Conservation (phyloP, 2,888 invertebrate species). For the Argyresthia albistria region DNA sequence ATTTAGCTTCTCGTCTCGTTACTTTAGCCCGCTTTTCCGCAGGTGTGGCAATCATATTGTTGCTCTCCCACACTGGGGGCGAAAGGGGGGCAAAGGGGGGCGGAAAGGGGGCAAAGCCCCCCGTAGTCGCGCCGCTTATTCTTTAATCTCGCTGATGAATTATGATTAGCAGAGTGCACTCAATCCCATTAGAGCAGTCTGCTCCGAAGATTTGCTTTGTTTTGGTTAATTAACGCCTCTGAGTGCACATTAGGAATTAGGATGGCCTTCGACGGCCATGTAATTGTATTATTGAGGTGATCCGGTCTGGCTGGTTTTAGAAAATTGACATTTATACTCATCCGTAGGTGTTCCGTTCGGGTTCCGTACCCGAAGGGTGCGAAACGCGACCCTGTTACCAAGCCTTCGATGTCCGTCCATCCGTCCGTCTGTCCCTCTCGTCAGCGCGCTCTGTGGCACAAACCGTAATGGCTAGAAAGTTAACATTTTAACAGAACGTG, state of each 20-base stretch:
- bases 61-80: conserved; percentile 35
- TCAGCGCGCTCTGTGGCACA: too few species aligned
- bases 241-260: not conserved
- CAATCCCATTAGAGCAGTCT: conserved; percentile 59
- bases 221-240: conserved; percentile 7
- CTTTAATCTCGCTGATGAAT: conserved; percentile 72
- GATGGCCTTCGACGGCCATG: not conserved
- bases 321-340: too few species aligned
- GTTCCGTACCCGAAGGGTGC: too few species aligned
- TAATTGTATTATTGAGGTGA: not conserved
- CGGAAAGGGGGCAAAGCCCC: conserved; percentile 15
- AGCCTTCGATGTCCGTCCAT: too few species aligned
- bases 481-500: too few species aligned
- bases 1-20: conserved; percentile 67
- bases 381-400: too few species aligned
- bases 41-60: conserved; percentile 72
- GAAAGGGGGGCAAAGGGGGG: conserved; percentile 11
- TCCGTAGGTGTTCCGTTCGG: too few species aligned
- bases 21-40: conserved; percentile 63
- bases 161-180: conserved; percentile 71
- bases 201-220: conserved; percentile 42
- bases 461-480: too few species aligned
- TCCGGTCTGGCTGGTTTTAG: not conserved
- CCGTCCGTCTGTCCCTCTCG: too few species aligned
- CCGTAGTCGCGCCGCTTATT: conserved; percentile 52